A percentile compares a stretch with the other conserved stretches of the same genome.
Conservation (phyloP, 2,113 vertebrate species). For the Sardina pilchardus region DNA sequence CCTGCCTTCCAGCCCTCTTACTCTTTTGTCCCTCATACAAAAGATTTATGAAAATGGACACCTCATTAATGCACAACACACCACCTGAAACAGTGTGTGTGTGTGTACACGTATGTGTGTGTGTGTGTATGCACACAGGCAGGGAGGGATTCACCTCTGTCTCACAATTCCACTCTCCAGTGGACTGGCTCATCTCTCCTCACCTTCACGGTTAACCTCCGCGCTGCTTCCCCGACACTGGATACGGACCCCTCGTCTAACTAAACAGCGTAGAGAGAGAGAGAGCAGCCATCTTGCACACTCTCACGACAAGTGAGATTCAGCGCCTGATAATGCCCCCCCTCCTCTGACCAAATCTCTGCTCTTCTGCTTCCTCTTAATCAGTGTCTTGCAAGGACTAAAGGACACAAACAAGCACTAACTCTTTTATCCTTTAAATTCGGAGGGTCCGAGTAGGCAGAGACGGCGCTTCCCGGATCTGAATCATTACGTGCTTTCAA, state of each 20-base stretch:
- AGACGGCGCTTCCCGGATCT: not conserved
- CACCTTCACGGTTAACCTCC: not conserved
- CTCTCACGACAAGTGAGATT: not conserved
- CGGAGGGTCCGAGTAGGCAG: not conserved
- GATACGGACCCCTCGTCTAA: not conserved
- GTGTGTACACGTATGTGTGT: too few species aligned
- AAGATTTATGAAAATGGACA: not conserved
- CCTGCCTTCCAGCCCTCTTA: not conserved
- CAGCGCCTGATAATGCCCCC: not conserved
- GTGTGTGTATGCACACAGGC: too few species aligned
- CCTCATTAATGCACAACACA: not conserved
- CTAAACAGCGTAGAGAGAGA: not conserved
- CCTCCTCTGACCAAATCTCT: too few species aligned
- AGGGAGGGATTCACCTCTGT: too few species aligned
- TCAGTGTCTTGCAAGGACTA: not conserved
- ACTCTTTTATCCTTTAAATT: conserved; percentile 5
- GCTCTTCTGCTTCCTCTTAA: not conserved
- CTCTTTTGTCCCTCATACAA: not conserved
- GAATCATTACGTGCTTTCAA: not conserved
- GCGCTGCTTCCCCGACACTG: not conserved
- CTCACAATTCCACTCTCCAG: too few species aligned
- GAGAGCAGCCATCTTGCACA: not conserved
- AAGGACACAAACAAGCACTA: not conserved
- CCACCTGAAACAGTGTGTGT: not conserved
- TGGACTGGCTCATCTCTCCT: not conserved